Conservation (phyloP, 2,797 vertebrate species). For the Myotis planiceps region DNA sequence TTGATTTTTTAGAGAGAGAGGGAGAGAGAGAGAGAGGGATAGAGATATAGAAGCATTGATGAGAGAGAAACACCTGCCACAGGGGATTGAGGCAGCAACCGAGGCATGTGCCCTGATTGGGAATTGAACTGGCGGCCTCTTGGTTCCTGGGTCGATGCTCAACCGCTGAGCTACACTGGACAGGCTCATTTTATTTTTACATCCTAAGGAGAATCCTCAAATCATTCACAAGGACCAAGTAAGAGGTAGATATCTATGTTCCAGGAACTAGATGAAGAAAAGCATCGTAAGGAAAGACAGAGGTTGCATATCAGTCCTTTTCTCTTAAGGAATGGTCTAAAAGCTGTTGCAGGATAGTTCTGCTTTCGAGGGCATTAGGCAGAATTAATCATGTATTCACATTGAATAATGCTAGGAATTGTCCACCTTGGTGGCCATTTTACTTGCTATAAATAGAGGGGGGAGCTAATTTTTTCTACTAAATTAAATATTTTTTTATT, state of each 20-base stretch:
- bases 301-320: neutral
- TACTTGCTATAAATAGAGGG: neutral
- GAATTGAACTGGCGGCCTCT: no score
- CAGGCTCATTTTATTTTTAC: neutral
- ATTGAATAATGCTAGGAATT: neutral
- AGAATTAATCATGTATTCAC: neutral
- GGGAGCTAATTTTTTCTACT: neutral
- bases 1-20: no score
- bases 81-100: no score
- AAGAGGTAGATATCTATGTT: neutral
- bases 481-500: neutral
- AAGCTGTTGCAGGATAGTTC: neutral
- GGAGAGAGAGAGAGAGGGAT: no score
- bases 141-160: no score
- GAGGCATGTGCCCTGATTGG: no score
- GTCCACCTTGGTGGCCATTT: neutral
- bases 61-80: no score
- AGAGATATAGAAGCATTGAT: no score
- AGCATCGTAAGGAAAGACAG: neutral
- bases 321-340: neutral
- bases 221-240: neutral
- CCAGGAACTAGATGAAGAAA: neutral
- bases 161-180: no score
- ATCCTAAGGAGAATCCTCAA: neutral
- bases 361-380: neutral